phyloP scores from a whole-genome alignment of 2,888 invertebrate species.

The Taenaris catops region DNA sequence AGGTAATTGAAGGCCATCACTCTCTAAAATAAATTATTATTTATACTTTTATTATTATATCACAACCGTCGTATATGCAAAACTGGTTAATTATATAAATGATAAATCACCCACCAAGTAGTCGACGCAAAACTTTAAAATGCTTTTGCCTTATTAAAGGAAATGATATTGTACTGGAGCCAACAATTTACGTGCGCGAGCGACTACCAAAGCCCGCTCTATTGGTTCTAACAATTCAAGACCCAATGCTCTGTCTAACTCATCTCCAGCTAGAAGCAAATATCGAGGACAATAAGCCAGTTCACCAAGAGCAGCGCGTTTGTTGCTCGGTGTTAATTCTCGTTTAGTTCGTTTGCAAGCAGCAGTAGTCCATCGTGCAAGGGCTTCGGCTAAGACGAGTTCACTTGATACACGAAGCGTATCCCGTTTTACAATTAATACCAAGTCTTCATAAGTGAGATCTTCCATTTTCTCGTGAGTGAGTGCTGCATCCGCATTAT shows the following conservation, averaged over 20 bases:
- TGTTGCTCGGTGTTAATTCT: conserved; percentile 63
- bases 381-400: conserved; percentile 79
- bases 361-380: conserved; percentile 76
- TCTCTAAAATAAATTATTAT: no score
- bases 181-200: conserved; percentile 58
- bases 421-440: conserved; percentile 83
- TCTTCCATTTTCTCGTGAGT: conserved; percentile 71
- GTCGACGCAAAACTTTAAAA: conserved; percentile 1
- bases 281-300: conserved; percentile 83
- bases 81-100: background rate
- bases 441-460: conserved; percentile 82
- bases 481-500: conserved; percentile 58
- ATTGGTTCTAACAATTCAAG: conserved; percentile 66
- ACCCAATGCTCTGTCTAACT: conserved; percentile 79
- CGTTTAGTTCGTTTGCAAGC: conserved; percentile 64
- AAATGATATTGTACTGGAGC: conserved; percentile 47
- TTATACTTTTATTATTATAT: background rate
- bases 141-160: conserved; percentile 9
- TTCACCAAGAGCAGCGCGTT: conserved; percentile 66
- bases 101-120: conserved; percentile 2
- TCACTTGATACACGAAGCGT: conserved; percentile 83
- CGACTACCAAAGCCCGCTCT: conserved; percentile 63
- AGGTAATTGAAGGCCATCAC: no score
- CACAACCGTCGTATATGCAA: background rate
- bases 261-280: conserved; percentile 82